Percentiles rank a stretch among this genome's conserved stretches.
Evolutionary conservation across 2,888 invertebrate genomes (phyloP).

Genomic region (Tryphoninae sp.): DNA sequence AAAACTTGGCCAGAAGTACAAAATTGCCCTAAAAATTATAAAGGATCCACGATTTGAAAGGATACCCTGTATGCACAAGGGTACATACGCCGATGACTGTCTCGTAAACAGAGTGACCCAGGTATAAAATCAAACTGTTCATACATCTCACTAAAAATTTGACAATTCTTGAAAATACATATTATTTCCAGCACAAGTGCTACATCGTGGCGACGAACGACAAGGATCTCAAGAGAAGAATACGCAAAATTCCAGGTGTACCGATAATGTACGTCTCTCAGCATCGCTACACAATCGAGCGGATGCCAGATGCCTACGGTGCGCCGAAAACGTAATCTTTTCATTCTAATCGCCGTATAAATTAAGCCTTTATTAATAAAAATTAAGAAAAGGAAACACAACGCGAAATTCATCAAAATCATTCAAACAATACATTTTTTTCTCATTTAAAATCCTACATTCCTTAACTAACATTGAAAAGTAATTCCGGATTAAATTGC

Average conservation of each 20-base stretch:
- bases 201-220: conserved; percentile 99
- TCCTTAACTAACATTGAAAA: not conserved
- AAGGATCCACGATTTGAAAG: conserved; percentile 97
- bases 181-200: conserved; percentile 92
- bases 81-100: conserved; percentile 99
- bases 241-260: conserved; percentile 98
- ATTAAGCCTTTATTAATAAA: not conserved
- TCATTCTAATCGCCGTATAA: not conserved
- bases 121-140: conserved; percentile 77
- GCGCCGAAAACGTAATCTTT: conserved; percentile 86
- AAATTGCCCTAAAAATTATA: conserved; percentile 95
- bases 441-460: not conserved
- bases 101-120: conserved; percentile 96
- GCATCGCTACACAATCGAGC: conserved; percentile 96
- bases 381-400: not conserved
- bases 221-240: conserved; percentile 96
- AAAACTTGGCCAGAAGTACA: conserved; percentile 96
- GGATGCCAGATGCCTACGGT: conserved; percentile 99
- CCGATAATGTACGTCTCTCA: conserved; percentile 99
- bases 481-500: conserved; percentile 46
- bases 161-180: conserved; percentile 4
- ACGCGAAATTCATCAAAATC: not conserved
- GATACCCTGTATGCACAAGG: conserved; percentile 96
- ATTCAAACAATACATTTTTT: not conserved
- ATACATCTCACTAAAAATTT: not conserved